Evolutionary conservation across 2,888 invertebrate genomes (phyloP), one percentile per base, ranked within the genome.

Genomic region (Plagiodera versicolora): DNA sequence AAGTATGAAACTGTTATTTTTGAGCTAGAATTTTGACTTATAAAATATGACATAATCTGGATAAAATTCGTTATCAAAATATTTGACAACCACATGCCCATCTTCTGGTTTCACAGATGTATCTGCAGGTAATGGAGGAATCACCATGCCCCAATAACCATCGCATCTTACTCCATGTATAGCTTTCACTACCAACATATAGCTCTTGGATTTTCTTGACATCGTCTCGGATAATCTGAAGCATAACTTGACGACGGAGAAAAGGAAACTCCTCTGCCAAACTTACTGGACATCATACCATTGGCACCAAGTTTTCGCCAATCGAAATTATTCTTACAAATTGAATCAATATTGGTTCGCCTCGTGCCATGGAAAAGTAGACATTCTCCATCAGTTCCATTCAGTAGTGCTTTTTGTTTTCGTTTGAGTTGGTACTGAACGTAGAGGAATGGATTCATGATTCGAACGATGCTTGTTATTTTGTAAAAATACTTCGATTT

Each of bases 31-130:
- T n/a, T 44, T n/a, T 3, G 16, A 18, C n/a, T 24, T 28, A 52
- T 52, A 32, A 52, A 39, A 52, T 52, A 52, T 20, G 18, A 52
- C 39, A 35, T 35, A 52, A 9, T 35, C 18, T 19, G 35, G 35
- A 39, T 35, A 51, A 35, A 51, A 51, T 11, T 19, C 35, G 3
- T 19, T 51, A 18, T 51, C 51, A 18, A 51, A 51, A 51, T 51
- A 51, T n/a, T 51, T 51, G 5, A 52, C 52, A 11, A 52, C 39
- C 10, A 35, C 35, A 19, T 35, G 14, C 0, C 20, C 35, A 52
- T 9, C 10, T 1, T 2, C 16, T 3, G n/a, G 19, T 11, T 39
- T 16, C 11, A n/a, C 35, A 9, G 52, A 39, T 18, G 39, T 39
- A 14, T 52, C 52, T 19, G 18, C 9, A 4, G 52, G 52, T 20